Percentiles rank a stretch among this genome's conserved stretches.
Evolutionary conservation across 2,797 vertebrate genomes (phyloP).

Genomic region (Sphaeramia orbicularis): DNA sequence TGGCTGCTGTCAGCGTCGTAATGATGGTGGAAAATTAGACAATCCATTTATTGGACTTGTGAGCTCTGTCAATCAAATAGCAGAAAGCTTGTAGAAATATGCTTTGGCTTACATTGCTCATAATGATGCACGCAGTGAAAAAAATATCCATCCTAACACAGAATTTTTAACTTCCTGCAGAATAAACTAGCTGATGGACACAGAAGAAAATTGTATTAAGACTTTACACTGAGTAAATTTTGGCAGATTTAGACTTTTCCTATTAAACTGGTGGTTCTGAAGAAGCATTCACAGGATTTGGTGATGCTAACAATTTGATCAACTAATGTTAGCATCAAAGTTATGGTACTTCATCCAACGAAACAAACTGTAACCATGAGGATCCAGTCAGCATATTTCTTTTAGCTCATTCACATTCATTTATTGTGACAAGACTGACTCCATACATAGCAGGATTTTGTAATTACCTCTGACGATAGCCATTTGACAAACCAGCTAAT

Average conservation of each 20-base stretch:
- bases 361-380: neutral
- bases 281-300: neutral
- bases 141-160: conserved; percentile 50
- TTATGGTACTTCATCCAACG: neutral
- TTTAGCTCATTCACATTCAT: neutral
- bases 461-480: neutral
- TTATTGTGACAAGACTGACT: neutral
- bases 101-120: conserved; percentile 32
- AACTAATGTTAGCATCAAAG: neutral
- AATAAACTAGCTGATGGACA: neutral
- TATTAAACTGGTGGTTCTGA: neutral
- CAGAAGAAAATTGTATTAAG: neutral
- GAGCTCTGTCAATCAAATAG: conserved; percentile 58
- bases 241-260: neutral
- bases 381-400: neutral
- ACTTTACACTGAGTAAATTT: neutral
- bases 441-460: neutral
- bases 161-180: neutral
- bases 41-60: conserved; percentile 56
- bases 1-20: conserved; percentile 32
- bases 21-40: conserved; percentile 42
- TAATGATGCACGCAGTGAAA: conserved; percentile 24
- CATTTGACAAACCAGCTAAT: too few species aligned
- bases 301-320: neutral
- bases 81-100: conserved; percentile 22